Evolutionary conservation across 2,888 invertebrate species (phyloP).

Genomic region (Cremastinae sp.): DNA sequence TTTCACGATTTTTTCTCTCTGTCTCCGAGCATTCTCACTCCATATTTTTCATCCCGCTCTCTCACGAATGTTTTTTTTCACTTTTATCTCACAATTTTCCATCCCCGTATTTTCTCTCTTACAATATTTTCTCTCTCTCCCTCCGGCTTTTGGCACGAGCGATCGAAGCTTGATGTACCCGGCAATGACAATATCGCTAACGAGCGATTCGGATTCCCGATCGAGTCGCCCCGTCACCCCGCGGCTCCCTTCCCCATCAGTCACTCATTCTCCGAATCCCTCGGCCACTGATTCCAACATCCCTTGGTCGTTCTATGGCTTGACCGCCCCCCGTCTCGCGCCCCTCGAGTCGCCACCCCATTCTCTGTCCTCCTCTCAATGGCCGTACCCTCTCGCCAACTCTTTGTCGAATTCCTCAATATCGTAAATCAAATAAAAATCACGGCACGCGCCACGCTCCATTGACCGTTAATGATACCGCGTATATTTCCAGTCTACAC

Average conservation of each 20-base stretch:
- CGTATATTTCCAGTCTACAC: constrained; percentile 36
- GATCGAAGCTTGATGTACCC: constrained; percentile 68
- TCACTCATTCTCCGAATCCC: constrained; percentile 51
- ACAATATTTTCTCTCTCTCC: background rate
- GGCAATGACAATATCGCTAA: constrained; percentile 75
- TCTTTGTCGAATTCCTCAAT: constrained; percentile 56
- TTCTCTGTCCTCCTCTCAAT: constrained; percentile 5
- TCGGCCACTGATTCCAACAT: constrained; percentile 49
- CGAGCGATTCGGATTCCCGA: constrained; percentile 73
- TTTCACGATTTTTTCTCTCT: no score
- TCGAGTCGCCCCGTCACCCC: constrained; percentile 63
- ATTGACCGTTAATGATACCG: constrained; percentile 58
- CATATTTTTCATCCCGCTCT: no score
- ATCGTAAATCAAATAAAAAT: constrained; percentile 67
- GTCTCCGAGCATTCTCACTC: no score
- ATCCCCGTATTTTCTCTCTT: no score
- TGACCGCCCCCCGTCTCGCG: constrained; percentile 4
- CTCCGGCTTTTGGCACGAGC: constrained; percentile 47
- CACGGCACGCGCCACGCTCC: constrained; percentile 60
- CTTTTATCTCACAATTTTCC: no score
- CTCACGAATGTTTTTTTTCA: no score
- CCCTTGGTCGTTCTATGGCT: constrained; percentile 46
- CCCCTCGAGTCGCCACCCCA: constrained; percentile 5
- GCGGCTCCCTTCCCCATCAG: constrained; percentile 49
- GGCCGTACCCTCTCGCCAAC: constrained; percentile 9